phyloP scores from a whole-genome alignment of 2,888 invertebrate species.

The Aspidapion aeneum region DNA sequence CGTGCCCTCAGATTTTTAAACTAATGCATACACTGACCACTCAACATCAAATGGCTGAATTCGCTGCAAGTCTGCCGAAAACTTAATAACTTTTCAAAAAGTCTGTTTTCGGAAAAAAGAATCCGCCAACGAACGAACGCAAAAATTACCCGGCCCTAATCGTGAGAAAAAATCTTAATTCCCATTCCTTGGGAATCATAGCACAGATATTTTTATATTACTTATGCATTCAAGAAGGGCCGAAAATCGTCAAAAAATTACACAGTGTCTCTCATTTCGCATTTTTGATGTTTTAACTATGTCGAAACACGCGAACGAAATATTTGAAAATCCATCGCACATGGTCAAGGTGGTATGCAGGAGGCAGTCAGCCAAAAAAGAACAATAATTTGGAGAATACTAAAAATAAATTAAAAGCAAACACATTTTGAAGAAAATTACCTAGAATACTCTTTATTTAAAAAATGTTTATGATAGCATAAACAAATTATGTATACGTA shows the following conservation, averaged over 20 bases:
- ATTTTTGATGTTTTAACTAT: constrained; percentile 24
- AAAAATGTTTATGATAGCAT: too few species aligned
- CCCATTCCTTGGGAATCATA: constrained; percentile 10
- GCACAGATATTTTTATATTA: constrained; percentile 18
- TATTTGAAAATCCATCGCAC: constrained; percentile 1
- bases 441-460: too few species aligned
- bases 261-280: constrained; percentile 23
- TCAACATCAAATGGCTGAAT: not conserved
- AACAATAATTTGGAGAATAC: not conserved
- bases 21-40: too few species aligned
- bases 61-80: not conserved
- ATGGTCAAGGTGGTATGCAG: not conserved
- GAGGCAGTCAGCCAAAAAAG: not conserved
- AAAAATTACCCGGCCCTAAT: constrained; percentile 13
- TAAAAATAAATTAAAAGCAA: too few species aligned
- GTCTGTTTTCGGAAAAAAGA: not conserved
- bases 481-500: too few species aligned
- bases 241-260: constrained; percentile 25
- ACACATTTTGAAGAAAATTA: too few species aligned
- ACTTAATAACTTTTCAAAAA: not conserved
- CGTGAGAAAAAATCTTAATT: constrained; percentile 19
- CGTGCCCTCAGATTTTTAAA: too few species aligned
- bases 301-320: constrained; percentile 19
- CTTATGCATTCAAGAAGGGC: constrained; percentile 25
- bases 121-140: not conserved